These are phyloP conservation scores for Excalfactoria chinensis DNA, from an alignment of 2,113 vertebrate species.

Conservation along the genomic window DNA sequence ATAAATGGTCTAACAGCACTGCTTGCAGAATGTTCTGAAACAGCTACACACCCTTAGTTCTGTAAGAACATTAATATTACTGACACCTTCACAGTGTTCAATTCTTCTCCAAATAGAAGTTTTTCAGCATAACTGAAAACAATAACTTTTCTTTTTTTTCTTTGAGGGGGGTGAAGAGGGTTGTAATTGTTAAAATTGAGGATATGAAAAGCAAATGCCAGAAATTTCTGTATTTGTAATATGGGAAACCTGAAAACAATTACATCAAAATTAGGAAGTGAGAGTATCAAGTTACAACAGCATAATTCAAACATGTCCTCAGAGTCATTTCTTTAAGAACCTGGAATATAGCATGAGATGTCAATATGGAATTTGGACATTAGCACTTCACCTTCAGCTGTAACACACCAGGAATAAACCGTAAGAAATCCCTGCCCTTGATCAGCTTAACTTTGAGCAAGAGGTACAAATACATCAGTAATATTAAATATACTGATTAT, in stretches of 20 bases:
- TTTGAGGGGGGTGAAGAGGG: no score
- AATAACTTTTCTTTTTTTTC: no score
- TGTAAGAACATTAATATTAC: background rate
- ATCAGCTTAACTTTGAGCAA: background rate
- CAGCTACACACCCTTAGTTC: background rate
- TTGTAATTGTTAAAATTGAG: background rate
- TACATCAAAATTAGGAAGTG: background rate
- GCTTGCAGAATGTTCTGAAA: background rate
- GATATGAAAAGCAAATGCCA: background rate
- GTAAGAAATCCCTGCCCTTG: background rate
- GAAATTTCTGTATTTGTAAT: background rate
- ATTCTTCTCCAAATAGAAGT: background rate
- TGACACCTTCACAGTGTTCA: background rate
- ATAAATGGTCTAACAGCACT: background rate
- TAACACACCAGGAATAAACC: background rate
- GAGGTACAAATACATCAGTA: background rate
- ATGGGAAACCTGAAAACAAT: background rate
- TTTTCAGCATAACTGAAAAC: background rate
- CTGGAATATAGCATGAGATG: background rate
- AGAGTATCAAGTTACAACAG: background rate
- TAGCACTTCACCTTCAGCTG: background rate
- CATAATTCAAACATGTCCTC: background rate
- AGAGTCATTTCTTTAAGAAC: background rate
- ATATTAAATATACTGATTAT: background rate
- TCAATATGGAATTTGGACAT: fast-evolving